Evolutionary conservation across 2,113 vertebrate genomes (phyloP).

Genomic region (Talpa occidentalis): DNA sequence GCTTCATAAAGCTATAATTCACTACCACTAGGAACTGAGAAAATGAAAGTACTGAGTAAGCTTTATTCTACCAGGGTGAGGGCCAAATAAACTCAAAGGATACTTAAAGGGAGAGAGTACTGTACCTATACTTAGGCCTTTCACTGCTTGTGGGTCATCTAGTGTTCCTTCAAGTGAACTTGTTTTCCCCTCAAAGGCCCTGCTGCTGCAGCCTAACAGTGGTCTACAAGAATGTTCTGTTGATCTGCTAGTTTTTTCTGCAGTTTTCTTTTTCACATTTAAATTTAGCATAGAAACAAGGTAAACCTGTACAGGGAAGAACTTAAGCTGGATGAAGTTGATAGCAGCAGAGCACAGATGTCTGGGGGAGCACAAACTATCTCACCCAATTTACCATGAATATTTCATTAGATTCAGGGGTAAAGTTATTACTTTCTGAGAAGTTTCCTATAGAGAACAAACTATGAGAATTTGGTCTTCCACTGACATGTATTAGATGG

Average conservation of each 20-base stretch:
- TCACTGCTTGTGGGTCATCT: neutral
- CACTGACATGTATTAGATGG: constrained; percentile 8
- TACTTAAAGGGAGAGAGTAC: neutral
- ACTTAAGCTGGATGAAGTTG: neutral
- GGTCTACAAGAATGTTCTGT: neutral
- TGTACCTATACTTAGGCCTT: neutral
- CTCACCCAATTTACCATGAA: neutral
- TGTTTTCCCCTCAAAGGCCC: neutral
- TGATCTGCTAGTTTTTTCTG: too few relatives aligned
- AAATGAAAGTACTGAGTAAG: neutral
- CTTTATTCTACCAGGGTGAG: neutral
- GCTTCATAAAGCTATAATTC: neutral
- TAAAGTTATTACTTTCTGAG: constrained; percentile 13
- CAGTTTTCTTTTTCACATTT: neutral
- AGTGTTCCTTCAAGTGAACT: neutral
- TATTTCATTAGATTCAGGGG: neutral
- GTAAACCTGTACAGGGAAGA: neutral
- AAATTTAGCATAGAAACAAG: neutral
- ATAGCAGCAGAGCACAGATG: neutral
- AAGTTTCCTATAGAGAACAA: constrained; percentile 5
- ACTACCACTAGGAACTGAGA: neutral
- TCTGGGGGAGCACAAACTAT: neutral
- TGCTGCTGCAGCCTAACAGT: neutral
- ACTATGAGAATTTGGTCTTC: neutral
- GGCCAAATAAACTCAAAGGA: neutral